These are phyloP conservation scores for Nyctalus aviator DNA, from an alignment of 2,797 vertebrate genomes.

Conservation along the genomic window DNA sequence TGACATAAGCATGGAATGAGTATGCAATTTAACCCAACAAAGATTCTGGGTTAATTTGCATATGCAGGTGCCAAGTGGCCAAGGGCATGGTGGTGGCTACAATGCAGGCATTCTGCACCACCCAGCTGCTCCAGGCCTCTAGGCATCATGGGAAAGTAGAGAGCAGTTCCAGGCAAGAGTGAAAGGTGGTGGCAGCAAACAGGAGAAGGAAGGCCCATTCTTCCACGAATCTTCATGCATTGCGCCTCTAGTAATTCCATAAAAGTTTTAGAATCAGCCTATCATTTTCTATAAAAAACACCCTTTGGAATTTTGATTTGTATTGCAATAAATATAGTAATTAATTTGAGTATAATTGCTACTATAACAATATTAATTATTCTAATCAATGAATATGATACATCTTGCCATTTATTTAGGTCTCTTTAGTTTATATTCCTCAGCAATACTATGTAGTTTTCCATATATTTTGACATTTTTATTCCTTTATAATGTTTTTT, in stretches of 20 bases:
- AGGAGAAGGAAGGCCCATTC: no score
- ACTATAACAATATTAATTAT: background rate
- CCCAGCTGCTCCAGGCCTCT: no score
- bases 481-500: background rate
- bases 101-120: no score
- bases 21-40: no score
- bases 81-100: no score
- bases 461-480: background rate
- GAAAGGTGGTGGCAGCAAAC: no score
- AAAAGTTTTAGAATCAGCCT: background rate
- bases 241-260: background rate
- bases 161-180: fast-evolving
- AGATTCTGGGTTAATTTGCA: no score
- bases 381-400: background rate
- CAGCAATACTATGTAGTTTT: background rate
- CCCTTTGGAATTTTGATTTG: background rate
- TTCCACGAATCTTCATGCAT: no score
- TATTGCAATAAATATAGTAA: background rate
- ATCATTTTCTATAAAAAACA: background rate
- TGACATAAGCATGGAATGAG: fast-evolving
- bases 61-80: no score
- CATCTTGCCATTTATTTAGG: background rate
- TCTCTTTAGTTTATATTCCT: background rate
- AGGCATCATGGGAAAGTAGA: no score
- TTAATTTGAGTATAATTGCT: background rate